Evolutionary conservation across 1,140 invertebrate species (phyloP), one percentile per base, ranked within the genome.

Genomic region (Triops longicaudatus): DNA sequence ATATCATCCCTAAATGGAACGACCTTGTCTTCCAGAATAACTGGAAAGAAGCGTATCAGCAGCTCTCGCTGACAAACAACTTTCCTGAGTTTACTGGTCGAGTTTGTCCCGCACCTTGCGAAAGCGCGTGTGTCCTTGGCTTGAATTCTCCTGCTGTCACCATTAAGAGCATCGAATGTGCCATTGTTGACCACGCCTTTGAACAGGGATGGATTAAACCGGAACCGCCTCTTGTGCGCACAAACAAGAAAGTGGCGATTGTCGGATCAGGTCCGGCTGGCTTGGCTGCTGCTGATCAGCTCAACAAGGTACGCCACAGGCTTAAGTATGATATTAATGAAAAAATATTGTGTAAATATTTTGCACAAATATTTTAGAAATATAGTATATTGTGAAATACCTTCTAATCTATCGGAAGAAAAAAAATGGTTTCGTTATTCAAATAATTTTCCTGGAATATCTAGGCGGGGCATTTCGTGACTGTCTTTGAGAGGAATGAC

Each of bases 1-100:
- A 99, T 83, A 97, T 99, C 77, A 98, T 99, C 82, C 98, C 98
- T 27, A 98, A 98, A 86, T 99, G 96, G 95, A 99, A 99, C 85
- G 94, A 98, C 84, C 88, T 99, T 0, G 88, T 99, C 2, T 98
- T 94, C 85, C 90, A 93, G 79, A 92, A 93, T 74, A 94, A 98
- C 82, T 99, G 98, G 98, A 90, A 92, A 79, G 94, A 98, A 84
- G 98, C 98, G n/a, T 86, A 99, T 1, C 90, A 93, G 79, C 95
- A 98, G 81, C 87, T 99, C 31, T 86, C 98, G 77, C 97, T 99
- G 84, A 99, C 98, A 1, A 99, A 99, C 83, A 99, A 99, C 83
- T 99, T 99, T 86, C 98, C 98, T 88, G 98, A 99, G 85, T 99
- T 99, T 83, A 99, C 97, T 73, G 98, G 98, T 4, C 87, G 98